A percentile compares a stretch with the other conserved stretches of the same genome.
Conservation (phyloP, 2,797 vertebrate genomes). For the Sphenodon punctatus region DNA sequence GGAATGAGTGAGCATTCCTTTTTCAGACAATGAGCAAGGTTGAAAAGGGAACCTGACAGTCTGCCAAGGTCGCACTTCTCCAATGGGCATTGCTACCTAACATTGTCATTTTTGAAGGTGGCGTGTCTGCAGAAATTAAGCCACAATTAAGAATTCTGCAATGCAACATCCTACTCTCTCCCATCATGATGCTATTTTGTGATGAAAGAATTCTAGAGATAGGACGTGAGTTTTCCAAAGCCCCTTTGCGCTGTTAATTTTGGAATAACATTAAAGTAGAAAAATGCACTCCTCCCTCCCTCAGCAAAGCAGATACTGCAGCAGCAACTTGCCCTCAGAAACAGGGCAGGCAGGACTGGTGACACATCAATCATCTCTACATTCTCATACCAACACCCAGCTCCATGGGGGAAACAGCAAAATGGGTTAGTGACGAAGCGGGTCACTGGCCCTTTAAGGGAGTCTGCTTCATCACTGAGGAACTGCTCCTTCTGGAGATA, state of each 20-base stretch:
- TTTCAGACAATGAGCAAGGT: too few relatives aligned
- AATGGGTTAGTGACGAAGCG: too few relatives aligned
- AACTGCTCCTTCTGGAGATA: too few relatives aligned
- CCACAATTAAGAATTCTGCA: slow-evolving; percentile 28
- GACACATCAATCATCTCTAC: neutral
- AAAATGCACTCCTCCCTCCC: slow-evolving; percentile 1
- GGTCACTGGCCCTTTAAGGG: too few relatives aligned
- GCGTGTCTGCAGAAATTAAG: neutral
- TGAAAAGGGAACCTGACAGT: too few relatives aligned
- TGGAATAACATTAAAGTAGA: slow-evolving; percentile 15
- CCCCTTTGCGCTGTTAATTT: neutral
- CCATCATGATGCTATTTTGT: neutral
- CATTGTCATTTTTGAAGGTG: neutral
- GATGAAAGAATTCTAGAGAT: slow-evolving; percentile 16
- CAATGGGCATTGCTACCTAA: slow-evolving; percentile 7
- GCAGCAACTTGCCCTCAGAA: neutral
- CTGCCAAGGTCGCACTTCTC: neutral
- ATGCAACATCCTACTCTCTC: neutral
- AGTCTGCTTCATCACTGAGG: too few relatives aligned
- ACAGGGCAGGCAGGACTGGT: slow-evolving; percentile 12
- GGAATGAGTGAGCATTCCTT: too few relatives aligned
- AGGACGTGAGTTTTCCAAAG: neutral
- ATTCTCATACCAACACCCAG: neutral
- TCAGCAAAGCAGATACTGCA: slow-evolving; percentile 3
- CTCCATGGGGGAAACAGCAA: too few relatives aligned